phyloP scores from a whole-genome alignment of 2,113 vertebrate genomes.

The Ursus arctos region DNA sequence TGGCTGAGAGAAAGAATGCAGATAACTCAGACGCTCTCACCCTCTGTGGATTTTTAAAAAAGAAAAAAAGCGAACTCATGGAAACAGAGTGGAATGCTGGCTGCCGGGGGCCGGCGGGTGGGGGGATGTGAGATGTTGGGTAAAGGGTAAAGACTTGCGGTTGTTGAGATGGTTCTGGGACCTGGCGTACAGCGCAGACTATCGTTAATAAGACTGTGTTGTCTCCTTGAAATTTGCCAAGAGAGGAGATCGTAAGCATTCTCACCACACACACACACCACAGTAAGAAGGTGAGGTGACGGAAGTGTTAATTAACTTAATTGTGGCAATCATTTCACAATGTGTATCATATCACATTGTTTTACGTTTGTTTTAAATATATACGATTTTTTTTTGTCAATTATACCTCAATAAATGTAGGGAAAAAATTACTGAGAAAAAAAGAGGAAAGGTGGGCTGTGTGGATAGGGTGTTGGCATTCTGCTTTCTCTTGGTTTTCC shows the following conservation, averaged over 20 bases:
- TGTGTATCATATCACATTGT: neutral
- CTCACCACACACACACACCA: neutral
- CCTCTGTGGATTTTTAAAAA: neutral
- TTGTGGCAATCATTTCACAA: neutral
- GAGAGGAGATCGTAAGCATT: neutral
- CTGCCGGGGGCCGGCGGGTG: too few relatives aligned
- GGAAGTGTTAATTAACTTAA: neutral
- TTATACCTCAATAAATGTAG: neutral
- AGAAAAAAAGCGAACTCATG: neutral
- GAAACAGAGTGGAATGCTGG: neutral
- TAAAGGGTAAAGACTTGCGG: neutral
- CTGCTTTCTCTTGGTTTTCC: neutral
- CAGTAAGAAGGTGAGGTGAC: neutral
- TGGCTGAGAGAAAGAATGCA: neutral
- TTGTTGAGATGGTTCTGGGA: neutral
- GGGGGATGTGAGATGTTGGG: neutral
- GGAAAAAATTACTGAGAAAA: neutral
- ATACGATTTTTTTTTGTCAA: neutral
- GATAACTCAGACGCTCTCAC: neutral
- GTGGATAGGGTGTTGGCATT: neutral
- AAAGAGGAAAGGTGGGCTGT: neutral
- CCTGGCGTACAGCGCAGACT: fast-evolving
- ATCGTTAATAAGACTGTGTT: fast-evolving
- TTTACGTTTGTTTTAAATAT: neutral
- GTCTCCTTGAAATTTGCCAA: neutral